Conservation (phyloP, 2,797 vertebrate species). For the Morus bassanus region DNA sequence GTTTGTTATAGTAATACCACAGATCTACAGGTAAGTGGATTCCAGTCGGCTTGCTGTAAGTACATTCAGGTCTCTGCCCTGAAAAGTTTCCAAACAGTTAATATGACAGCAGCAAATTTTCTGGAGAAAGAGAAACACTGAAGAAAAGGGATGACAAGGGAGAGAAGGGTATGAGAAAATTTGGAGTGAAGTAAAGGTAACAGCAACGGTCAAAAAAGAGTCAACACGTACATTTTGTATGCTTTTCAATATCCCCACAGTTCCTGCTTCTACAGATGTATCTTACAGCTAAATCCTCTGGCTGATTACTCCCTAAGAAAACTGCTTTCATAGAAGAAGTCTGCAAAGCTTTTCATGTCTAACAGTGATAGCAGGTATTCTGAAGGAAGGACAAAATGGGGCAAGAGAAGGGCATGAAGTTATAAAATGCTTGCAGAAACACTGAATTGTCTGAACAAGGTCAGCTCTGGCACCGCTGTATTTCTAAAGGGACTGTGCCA, state of each 20-base stretch:
- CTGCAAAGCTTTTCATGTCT: neutral
- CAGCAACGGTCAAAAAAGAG: neutral
- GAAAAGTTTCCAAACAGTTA: neutral
- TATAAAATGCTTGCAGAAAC: neutral
- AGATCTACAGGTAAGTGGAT: neutral
- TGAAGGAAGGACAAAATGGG: neutral
- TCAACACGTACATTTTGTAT: neutral
- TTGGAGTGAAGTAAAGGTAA: neutral
- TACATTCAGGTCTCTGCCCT: neutral
- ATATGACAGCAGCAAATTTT: neutral
- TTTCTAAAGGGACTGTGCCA: neutral
- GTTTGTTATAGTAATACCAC: neutral
- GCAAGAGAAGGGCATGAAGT: neutral
- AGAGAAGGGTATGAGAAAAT: neutral
- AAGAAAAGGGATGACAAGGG: neutral
- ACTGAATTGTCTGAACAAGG: neutral
- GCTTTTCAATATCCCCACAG: neutral
- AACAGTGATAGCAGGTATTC: neutral
- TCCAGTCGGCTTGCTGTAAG: neutral
- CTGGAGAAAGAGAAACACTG: neutral
- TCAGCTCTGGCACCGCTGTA: neutral
- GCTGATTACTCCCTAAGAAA: neutral
- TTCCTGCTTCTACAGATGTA: neutral
- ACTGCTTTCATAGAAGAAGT: neutral
- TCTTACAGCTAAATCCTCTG: neutral